phyloP scores from a whole-genome alignment of 1,140 invertebrate species.

The Popillia japonica region DNA sequence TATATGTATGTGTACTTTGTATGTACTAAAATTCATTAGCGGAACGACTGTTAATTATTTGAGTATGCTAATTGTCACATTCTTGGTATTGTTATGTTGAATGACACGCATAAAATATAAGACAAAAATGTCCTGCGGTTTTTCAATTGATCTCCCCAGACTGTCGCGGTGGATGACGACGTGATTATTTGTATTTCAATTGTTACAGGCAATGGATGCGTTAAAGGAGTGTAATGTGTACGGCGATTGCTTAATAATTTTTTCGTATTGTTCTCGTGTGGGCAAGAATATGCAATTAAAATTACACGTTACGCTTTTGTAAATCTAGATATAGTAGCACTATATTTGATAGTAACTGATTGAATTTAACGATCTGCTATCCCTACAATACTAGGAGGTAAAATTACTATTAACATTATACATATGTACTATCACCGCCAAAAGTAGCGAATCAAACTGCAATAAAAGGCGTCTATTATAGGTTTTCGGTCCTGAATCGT shows the following conservation, averaged over 20 bases:
- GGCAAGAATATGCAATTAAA: background rate
- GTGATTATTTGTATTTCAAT: constrained; percentile 20
- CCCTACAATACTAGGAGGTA: too few relatives aligned
- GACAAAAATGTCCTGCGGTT: constrained; percentile 8
- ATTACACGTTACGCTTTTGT: background rate
- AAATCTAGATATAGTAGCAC: background rate
- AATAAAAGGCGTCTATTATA: too few relatives aligned
- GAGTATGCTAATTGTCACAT: constrained; percentile 25
- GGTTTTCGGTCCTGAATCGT: too few relatives aligned
- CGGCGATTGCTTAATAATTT: constrained; percentile 12
- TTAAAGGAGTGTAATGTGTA: background rate
- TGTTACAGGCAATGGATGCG: background rate
- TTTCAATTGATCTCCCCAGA: constrained; percentile 12
- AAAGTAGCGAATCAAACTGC: too few relatives aligned
- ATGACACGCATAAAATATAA: constrained; percentile 23
- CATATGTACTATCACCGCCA: too few relatives aligned
- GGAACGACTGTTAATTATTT: constrained; percentile 16
- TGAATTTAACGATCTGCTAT: too few relatives aligned
- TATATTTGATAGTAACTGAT: background rate
- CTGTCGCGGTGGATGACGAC: background rate
- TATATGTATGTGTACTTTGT: background rate
- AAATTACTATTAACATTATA: too few relatives aligned
- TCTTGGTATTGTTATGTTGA: constrained; percentile 28
- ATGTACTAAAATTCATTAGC: constrained; percentile 25
- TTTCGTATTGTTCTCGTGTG: background rate